These are phyloP conservation scores for Drosophila paramelanica DNA, from an alignment of 2,888 invertebrate species.

Conservation along the genomic window DNA sequence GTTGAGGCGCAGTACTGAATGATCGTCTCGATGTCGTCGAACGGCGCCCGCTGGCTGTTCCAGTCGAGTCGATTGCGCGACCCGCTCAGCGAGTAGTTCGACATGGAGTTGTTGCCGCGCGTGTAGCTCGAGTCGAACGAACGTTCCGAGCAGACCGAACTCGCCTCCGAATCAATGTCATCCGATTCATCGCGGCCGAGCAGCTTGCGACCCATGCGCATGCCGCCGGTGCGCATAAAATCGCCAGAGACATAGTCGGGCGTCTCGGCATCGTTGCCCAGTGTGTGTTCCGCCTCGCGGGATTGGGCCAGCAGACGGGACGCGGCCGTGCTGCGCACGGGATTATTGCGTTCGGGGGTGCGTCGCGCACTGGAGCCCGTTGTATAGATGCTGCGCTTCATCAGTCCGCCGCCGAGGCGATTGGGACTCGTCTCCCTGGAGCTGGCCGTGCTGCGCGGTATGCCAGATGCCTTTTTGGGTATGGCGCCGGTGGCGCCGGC, in stretches of 20 bases:
- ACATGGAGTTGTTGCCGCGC: constrained; percentile 92
- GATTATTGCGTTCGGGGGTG: constrained; percentile 86
- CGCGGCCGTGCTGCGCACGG: constrained; percentile 88
- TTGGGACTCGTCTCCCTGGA: constrained; percentile 89
- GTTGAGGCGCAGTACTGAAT: constrained; percentile 94
- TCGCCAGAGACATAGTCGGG: constrained; percentile 69
- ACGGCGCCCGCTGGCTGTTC: constrained; percentile 86
- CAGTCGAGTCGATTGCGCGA: constrained; percentile 91
- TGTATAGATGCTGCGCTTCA: constrained; percentile 82
- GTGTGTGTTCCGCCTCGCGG: constrained; percentile 93
- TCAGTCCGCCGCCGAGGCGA: constrained; percentile 85
- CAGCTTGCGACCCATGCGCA: constrained; percentile 87
- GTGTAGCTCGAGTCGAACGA: constrained; percentile 92
- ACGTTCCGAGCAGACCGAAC: constrained; percentile 96
- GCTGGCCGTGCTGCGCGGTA: constrained; percentile 89
- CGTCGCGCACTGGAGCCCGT: constrained; percentile 78
- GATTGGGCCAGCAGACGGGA: constrained; percentile 94
- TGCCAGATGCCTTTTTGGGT: constrained; percentile 89
- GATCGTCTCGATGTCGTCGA: constrained; percentile 93
- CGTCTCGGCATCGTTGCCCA: constrained; percentile 87
- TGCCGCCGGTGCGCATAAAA: constrained; percentile 84
- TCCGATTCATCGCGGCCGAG: constrained; percentile 90
- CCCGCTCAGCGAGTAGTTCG: constrained; percentile 94
- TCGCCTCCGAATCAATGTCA: constrained; percentile 93
- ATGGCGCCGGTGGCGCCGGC: constrained; percentile 85